Evolutionary conservation across 2,113 vertebrate genomes (phyloP).

Genomic region (Uropsilus gracilis): DNA sequence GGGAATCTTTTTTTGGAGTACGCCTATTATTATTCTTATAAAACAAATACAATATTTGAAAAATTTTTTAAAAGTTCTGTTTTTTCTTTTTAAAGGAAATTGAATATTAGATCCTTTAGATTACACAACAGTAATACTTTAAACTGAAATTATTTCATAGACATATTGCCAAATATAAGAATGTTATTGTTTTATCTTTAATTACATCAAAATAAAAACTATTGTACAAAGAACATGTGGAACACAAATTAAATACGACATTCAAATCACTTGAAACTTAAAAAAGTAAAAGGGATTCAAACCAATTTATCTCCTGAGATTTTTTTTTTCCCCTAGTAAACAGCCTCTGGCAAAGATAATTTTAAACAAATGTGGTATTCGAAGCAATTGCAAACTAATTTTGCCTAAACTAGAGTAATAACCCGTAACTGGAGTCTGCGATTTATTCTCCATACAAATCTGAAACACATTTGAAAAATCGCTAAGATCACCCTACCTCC

Average conservation of each 20-base stretch:
- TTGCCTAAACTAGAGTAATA: conserved; percentile 5
- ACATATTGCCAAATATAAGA: background rate
- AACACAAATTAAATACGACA: background rate
- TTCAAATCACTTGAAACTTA: conserved; percentile 35
- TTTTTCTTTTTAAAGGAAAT: background rate
- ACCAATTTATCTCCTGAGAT: background rate
- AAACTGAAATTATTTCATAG: background rate
- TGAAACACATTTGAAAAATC: background rate
- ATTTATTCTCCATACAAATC: background rate
- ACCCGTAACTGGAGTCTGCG: background rate
- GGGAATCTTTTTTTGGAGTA: background rate
- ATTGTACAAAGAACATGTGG: background rate
- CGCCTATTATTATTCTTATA: background rate
- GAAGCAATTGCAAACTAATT: background rate
- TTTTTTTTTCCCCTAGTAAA: background rate
- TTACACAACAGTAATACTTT: background rate
- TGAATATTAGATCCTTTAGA: background rate
- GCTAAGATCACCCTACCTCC: background rate
- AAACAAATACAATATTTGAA: background rate
- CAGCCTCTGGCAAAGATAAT: background rate
- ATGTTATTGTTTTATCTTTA: background rate
- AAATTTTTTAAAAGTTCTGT: background rate
- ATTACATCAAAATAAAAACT: background rate
- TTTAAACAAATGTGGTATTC: background rate
- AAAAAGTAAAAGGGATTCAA: background rate